These are phyloP conservation scores for Enteromius radiatus DNA, from an alignment of 2,797 vertebrate species.

Conservation along the genomic window DNA sequence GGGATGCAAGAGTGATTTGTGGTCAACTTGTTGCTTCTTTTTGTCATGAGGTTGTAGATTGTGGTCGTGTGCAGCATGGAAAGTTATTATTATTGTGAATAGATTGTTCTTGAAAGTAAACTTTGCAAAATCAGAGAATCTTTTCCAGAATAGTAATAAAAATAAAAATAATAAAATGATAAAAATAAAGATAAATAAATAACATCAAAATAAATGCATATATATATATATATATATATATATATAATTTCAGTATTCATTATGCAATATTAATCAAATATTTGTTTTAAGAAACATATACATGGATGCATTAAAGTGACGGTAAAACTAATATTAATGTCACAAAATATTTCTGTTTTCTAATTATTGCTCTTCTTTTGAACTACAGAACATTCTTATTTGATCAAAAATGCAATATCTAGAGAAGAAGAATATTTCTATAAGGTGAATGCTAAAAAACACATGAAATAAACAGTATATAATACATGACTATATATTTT, in stretches of 20 bases:
- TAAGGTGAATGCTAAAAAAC: neutral
- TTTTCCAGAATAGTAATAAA: neutral
- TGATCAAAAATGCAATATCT: neutral
- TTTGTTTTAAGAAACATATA: too few relatives aligned
- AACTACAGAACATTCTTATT: neutral
- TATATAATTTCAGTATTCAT: too few relatives aligned
- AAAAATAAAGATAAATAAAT: too few relatives aligned
- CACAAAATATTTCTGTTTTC: too few relatives aligned
- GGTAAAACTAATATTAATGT: too few relatives aligned
- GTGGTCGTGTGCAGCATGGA: neutral
- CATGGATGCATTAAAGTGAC: too few relatives aligned
- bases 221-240: too few relatives aligned
- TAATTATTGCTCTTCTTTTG: too few relatives aligned
- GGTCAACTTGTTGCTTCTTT: neutral
- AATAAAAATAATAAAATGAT: too few relatives aligned
- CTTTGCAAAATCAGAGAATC: neutral
- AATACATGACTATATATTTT: neutral
- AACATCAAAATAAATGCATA: too few relatives aligned
- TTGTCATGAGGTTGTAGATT: neutral
- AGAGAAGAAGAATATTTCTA: neutral
- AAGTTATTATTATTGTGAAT: neutral
- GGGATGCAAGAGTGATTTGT: constrained; percentile 11
- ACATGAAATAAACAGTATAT: neutral
- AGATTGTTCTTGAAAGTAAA: neutral
- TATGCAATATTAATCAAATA: too few relatives aligned